Base-by-base conservation (phyloP, 2,113 vertebrate genomes). In the Leucopternis melanops region DNA sequence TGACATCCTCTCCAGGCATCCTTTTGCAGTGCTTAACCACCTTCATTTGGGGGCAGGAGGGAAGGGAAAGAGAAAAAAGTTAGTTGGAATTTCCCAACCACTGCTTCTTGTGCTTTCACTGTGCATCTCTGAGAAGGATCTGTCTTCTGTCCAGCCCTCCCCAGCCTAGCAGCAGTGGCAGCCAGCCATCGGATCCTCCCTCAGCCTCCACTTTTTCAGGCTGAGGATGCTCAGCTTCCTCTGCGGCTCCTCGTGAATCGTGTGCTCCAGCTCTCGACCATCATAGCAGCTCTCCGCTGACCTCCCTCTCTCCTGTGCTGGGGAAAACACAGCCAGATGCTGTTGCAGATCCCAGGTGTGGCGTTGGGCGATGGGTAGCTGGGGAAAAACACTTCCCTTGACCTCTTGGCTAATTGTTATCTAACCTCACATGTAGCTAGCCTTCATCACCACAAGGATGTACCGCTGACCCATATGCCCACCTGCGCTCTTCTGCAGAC, bases 231-330 rank as follows among this genome's bases (percentile, higher is more conserved):
- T 62, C 71, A 63, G 22, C 34, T 89, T 19, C 14, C 19, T 29
- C 57, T 42, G n/a, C 0, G 1, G 52, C 66, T 83, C 55, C 36
- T 79, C 0, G 0, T 25, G 16, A 25, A 19, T 21, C 3, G 0
- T n/a, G 10, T 62, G 40, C 50, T 79, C 27, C 52, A 75, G 52
- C 21, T 26, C 62, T n/a, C 0, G 0, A 5, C 29, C 25, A 13
- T 5, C n/a, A 5, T 6, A 5, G 47, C 9, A 77, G 19, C 31
- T 62, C n/a, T 52, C 34, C 32, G 3, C 32, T 25, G 59, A 83
- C 45, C 23, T 61, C 36, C 27, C 11, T 45, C 21, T 58, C 71
- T 50, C 26, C 80, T 65, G 29, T 36, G 25, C 44, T 36, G 47
- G 8, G 9, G 13, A 20, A 42, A 42, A 44, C 12, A 8, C 58